A percentile compares a stretch with the other conserved stretches of the same genome.
Evolutionary conservation across 2,797 vertebrate genomes (phyloP).

Genomic region (Scolopax bukidnonensis): DNA sequence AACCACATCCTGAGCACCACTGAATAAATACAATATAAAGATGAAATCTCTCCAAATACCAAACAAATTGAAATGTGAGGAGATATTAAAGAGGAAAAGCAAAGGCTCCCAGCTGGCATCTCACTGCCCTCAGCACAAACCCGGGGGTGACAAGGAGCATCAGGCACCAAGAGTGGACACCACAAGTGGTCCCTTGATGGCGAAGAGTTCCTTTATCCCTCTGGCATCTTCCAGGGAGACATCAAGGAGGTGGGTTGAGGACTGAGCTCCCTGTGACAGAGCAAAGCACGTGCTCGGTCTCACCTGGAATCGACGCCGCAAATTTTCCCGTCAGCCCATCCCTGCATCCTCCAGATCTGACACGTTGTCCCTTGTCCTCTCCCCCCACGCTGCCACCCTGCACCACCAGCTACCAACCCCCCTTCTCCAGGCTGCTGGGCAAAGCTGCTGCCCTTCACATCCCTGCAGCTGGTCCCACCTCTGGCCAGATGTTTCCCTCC

Average conservation of each 20-base stretch:
- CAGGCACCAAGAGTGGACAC: not conserved
- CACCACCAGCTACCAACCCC: not conserved
- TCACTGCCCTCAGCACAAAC: not conserved
- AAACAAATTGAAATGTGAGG: constrained; percentile 37
- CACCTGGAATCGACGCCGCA: accelerated
- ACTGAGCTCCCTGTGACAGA: not conserved
- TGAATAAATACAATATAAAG: constrained; percentile 23
- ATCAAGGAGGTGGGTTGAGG: not conserved
- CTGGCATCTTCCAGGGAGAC: not conserved
- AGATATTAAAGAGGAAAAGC: constrained; percentile 9
- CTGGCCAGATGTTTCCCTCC: not conserved
- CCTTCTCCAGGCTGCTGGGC: not conserved
- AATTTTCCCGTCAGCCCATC: not conserved
- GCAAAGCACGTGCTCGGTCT: not conserved
- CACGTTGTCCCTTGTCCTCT: not conserved
- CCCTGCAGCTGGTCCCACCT: not conserved
- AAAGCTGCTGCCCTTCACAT: not conserved
- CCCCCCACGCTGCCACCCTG: not conserved
- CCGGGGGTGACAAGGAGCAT: not conserved
- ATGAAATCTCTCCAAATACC: constrained; percentile 13
- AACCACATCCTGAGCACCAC: not conserved
- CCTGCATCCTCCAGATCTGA: not conserved
- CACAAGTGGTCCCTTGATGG: not conserved
- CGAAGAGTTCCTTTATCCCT: not conserved
- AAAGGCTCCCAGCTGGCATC: not conserved